Conservation (phyloP, 2,888 invertebrate genomes). For the Glomeris marginata region DNA sequence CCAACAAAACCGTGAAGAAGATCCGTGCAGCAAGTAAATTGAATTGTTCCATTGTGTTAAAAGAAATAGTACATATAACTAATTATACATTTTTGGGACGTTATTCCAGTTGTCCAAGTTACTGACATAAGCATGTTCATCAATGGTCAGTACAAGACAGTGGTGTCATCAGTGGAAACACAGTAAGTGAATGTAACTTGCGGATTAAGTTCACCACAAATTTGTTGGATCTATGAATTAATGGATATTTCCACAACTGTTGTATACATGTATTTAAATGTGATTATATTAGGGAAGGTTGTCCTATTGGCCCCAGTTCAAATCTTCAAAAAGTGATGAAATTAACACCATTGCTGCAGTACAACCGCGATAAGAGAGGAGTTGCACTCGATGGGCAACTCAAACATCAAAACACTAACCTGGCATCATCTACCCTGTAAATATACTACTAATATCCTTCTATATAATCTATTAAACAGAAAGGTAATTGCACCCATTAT, state of each 20-base stretch:
- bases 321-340: constrained; percentile 77
- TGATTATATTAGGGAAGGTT: constrained; percentile 61
- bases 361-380: constrained; percentile 70
- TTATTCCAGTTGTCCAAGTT: constrained; percentile 60
- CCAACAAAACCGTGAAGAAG: constrained; percentile 90
- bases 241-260: no score
- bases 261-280: no score
- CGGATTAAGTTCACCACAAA: no score
- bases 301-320: constrained; percentile 73
- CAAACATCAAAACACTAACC: constrained; percentile 60
- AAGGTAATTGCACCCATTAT: no score
- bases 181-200: constrained; percentile 47
- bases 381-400: constrained; percentile 83
- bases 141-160: constrained; percentile 82
- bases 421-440: constrained; percentile 86
- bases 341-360: constrained; percentile 57
- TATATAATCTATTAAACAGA: no score
- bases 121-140: constrained; percentile 93
- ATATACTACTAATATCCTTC: no score
- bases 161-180: constrained; percentile 75
- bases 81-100: not conserved
- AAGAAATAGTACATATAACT: not conserved
- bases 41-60: not conserved
- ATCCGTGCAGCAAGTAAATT: constrained; percentile 56
- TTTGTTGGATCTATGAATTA: no score